Conservation (phyloP, 2,797 vertebrate species). For the Micrastur ruficollis region DNA sequence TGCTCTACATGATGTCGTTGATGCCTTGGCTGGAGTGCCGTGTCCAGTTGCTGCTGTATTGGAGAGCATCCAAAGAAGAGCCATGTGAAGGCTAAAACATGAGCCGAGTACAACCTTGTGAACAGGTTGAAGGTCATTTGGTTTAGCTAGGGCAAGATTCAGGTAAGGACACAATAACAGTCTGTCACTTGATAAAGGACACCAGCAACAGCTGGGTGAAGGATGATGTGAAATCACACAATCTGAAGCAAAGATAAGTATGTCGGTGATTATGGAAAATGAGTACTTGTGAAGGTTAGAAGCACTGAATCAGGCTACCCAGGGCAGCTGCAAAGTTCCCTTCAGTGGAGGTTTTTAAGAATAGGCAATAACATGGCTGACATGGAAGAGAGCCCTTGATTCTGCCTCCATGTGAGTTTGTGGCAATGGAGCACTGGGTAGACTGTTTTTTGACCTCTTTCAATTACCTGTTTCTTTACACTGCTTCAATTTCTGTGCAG, state of each 20-base stretch:
- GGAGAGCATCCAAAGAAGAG: background rate
- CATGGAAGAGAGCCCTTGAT: background rate
- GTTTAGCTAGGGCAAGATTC: background rate
- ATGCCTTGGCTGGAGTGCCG: background rate
- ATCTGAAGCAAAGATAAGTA: background rate
- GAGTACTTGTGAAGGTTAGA: background rate
- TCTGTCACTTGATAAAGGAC: background rate
- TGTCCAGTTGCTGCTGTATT: background rate
- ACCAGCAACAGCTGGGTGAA: background rate
- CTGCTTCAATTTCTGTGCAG: background rate
- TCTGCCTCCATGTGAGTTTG: background rate
- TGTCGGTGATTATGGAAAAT: background rate
- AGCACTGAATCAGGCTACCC: background rate
- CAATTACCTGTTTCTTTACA: background rate
- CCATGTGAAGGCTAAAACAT: background rate
- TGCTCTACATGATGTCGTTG: background rate
- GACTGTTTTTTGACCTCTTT: background rate
- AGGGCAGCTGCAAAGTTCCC: background rate
- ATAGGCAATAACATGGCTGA: background rate
- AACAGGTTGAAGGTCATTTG: background rate
- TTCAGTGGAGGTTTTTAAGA: background rate
- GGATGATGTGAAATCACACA: background rate
- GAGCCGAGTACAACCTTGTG: background rate
- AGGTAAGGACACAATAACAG: background rate
- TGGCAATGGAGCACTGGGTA: background rate